phyloP scores from a whole-genome alignment of 2,888 invertebrate species.

The Phalera bucephala region DNA sequence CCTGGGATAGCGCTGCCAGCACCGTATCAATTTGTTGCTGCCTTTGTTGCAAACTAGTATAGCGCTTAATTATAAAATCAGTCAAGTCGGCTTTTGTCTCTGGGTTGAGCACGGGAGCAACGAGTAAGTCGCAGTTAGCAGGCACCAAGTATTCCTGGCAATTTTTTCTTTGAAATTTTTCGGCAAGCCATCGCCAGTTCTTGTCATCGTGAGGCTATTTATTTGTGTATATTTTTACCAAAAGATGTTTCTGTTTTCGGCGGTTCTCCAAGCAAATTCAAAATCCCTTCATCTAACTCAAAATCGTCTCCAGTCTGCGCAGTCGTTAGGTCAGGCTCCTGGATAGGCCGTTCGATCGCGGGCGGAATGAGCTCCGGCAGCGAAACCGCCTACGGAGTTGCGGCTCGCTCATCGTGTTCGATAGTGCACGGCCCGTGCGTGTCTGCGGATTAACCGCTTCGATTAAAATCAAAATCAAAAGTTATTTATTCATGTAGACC shows the following conservation, averaged over 20 bases:
- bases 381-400: not conserved
- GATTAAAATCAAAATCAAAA: too few relatives aligned
- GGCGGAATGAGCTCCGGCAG: not conserved
- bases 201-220: slow-evolving; percentile 5
- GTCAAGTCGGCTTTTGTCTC: slow-evolving; percentile 4
- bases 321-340: too few relatives aligned
- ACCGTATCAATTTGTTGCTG: not conserved
- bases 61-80: slow-evolving; percentile 1
- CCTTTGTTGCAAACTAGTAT: not conserved
- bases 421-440: not conserved
- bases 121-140: slow-evolving; percentile 3
- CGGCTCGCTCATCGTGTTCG: not conserved
- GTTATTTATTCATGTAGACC: too few relatives aligned
- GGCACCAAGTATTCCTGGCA: slow-evolving; percentile 1
- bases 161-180: slow-evolving; percentile 3
- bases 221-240: slow-evolving; percentile 6
- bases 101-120: slow-evolving; percentile 3
- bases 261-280: slow-evolving; percentile 3
- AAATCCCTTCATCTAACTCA: slow-evolving; percentile 2
- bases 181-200: slow-evolving; percentile 2
- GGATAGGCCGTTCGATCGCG: not conserved
- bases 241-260: not conserved
- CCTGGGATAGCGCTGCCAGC: slow-evolving; percentile 1
- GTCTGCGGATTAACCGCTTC: not conserved
- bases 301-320: too few relatives aligned